Base-by-base conservation (phyloP, 1,140 invertebrate genomes). In the Luehdorfia chinensis region DNA sequence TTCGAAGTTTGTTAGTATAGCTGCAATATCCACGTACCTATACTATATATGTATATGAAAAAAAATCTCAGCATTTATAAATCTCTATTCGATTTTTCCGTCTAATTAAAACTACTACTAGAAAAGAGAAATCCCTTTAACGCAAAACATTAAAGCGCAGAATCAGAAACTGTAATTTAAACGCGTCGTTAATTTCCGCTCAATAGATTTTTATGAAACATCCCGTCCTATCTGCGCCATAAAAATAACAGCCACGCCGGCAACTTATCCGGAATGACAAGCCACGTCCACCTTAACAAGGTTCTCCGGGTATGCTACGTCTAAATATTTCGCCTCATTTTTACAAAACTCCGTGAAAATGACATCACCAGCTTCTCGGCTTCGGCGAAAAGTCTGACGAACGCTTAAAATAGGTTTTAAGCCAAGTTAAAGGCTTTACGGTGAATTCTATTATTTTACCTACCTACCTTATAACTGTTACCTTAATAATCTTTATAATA, bases 171-270 rank as follows among this genome's bases (percentile, higher is more conserved):
- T 28, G 39, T 43, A 43, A 43, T 43, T 43, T 28, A 43, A 28
- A 43, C 39, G 13, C 23, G 25, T 28, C 39, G 39, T 43, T 43
- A 43, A 28, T 30, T 43, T 43, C 39, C 39, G 39, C 39, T 43
- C 25, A 43, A 43, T 43, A 43, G 39, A 43, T 43, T 43, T 43
- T 43, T 43, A 43, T 43, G 39, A 27, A 43, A 28, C 39, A 13
- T 13, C 21, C 13, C 19, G 21, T 36, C 6, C 37, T 43, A 43
- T 43, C 39, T 28, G 25, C 14, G 14, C 25, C 33, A 21, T 36
- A 19, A 19, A 14, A 11, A 36, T 21, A 21, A 25, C 21, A 27
- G 36, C 13, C 12, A 8, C 14, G 13, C 12, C 7, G 18, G 19
- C 36, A 25, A 9, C 12, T 25, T 25, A 16, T 21, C 33, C 33